Evolutionary conservation across 2,888 invertebrate species (phyloP), one percentile per base, ranked within the genome.

Genomic region (Blomia tropicalis): DNA sequence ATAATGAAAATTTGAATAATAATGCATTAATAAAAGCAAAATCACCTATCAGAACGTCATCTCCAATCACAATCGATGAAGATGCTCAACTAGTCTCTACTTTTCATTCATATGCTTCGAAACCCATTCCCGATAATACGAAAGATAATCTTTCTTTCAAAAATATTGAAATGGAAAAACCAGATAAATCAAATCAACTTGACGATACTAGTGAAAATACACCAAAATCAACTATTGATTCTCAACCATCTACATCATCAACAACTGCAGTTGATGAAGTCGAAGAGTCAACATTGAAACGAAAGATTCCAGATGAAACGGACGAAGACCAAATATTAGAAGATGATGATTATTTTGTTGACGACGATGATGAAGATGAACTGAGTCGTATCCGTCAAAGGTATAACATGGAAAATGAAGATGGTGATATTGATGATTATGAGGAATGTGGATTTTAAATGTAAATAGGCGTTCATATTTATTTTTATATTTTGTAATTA

Each of bases 31-130:
- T n/a, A n/a, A n/a, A n/a, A n/a, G n/a, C n/a, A n/a, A n/a, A n/a
- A n/a, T n/a, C n/a, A n/a, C n/a, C n/a, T n/a, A n/a, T n/a, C n/a
- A n/a, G n/a, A n/a, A n/a, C n/a, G n/a, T n/a, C n/a, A n/a, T n/a
- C n/a, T n/a, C 36, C 36, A 36, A 79, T 41, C 83, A 72, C 72
- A 3, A 72, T 70, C 67, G 71, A 71, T 65, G 77, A 77, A 63
- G n/a, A 58, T 43, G 25, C 22, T 14, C 22, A 7, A 19, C 4
- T 47, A 14, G 47, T 47, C 2, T 47, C 47, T 2, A 19, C 22
- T 14, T 47, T 22, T 47, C 47, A 47, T 5, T 47, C 47, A 2
- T 47, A 47, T 25, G n/a, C n/a, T n/a, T 17, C 47, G 11, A 47
- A 47, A 25, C 19, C 36, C 7, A 36, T 47, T 23, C 47, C 47